Evolutionary conservation across 2,113 vertebrate genomes (phyloP), one percentile per base, ranked within the genome.

Genomic region (Hassar affinis): DNA sequence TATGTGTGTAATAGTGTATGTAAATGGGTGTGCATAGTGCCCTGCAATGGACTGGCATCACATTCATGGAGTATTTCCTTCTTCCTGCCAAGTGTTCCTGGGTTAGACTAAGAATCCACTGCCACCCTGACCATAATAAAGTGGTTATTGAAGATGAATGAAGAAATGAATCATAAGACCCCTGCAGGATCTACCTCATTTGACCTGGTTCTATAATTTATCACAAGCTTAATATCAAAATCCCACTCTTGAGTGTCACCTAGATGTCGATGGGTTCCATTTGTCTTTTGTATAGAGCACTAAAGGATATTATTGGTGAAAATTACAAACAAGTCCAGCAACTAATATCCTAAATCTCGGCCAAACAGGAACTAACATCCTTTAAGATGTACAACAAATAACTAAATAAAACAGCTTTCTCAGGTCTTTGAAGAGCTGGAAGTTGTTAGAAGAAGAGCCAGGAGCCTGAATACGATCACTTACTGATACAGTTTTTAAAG

Each of bases 401-500:
- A 12, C 25, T 59, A 59, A 20, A 62, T 51, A 38, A 68, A 51
- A 56, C 68, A 38, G 45, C 25, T 62, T 30, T 35, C 38, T 57
- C 35, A 85, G 54, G 82, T 57, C 49, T 52, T 25, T 49, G 11
- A 30, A 27, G 17, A 64, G n/a, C 54, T 81, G 20, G 81, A 59
- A 27, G 47, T 33, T 49, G 30, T 51, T 72, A 57, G 17, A 22
- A 33, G 51, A 66, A 57, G 49, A 69, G 33, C 25, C 54, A 18
- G n/a, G 51, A 68, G 10, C 20, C 79, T 51, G 49, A 84, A 83
- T 49, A 57, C 11, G 51, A 77, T 84, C 59, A 30, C 38, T 30
- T 52, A 45, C 61, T 74, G 74, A 78, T 66, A 78, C 14, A 52
- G 47, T 80, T 75, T 56, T 81, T 79, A 78, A 69, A 57, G 33